A percentile compares a stretch with the other conserved stretches of the same genome.
These are phyloP conservation scores for Alethe diademata DNA, from an alignment of 2,113 vertebrate species.

Conservation along the genomic window DNA sequence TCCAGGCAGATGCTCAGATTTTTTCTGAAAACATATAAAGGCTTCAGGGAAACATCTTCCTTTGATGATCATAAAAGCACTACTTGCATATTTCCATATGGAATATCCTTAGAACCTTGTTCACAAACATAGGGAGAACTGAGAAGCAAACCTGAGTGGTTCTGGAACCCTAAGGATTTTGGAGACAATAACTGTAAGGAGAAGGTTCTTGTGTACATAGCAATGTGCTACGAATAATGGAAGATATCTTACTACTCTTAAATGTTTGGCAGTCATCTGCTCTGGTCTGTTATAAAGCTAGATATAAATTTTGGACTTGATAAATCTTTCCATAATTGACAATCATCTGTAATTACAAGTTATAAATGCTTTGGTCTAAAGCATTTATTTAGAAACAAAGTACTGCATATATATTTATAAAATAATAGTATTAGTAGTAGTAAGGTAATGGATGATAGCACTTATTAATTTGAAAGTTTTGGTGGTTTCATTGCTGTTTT, in stretches of 20 bases:
- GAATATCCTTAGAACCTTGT: slow-evolving; percentile 41
- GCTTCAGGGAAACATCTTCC: slow-evolving; percentile 74
- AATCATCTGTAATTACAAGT: background rate
- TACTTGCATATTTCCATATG: slow-evolving; percentile 32
- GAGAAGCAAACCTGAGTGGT: slow-evolving; percentile 50
- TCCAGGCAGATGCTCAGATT: slow-evolving; percentile 65
- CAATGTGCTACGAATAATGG: background rate
- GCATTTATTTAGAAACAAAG: background rate
- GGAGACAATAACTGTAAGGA: background rate
- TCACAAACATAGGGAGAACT: slow-evolving; percentile 16
- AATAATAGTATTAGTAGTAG: background rate
- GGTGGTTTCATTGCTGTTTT: background rate
- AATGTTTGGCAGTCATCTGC: background rate
- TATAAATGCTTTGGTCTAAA: background rate
- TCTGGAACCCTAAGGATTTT: slow-evolving; percentile 31
- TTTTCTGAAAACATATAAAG: slow-evolving; percentile 66
- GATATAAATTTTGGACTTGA: background rate
- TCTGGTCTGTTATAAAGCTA: background rate
- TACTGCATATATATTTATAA: background rate
- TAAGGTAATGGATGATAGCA: background rate
- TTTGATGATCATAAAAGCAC: slow-evolving; percentile 68
- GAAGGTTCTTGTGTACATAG: background rate
- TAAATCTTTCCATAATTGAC: background rate
- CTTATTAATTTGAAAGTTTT: background rate
- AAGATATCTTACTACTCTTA: background rate